Percentiles rank a stretch among this genome's conserved stretches.
phyloP scores from a whole-genome alignment of 2,113 vertebrate genomes.

The Trichomycterus rosablanca region DNA sequence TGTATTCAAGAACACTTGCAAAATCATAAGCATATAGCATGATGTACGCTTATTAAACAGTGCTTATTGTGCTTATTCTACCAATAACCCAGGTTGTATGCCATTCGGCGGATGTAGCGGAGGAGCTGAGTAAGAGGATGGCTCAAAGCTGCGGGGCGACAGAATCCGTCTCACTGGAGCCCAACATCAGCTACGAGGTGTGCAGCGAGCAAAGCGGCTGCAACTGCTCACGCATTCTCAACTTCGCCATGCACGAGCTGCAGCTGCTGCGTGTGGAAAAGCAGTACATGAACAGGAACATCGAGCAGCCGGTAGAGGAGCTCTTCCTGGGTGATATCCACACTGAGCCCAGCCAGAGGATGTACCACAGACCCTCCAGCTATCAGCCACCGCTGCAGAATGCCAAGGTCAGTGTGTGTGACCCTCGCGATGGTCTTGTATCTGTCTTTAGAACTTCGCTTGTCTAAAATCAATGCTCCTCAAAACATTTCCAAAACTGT shows the following conservation, averaged over 20 bases:
- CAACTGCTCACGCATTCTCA: conserved; percentile 81
- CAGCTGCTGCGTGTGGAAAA: conserved; percentile 91
- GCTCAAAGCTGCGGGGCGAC: conserved; percentile 73
- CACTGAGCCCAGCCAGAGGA: conserved; percentile 82
- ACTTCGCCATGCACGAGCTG: conserved; percentile 93
- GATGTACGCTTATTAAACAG: no score
- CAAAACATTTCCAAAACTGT: background rate
- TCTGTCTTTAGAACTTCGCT: background rate
- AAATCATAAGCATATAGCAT: no score
- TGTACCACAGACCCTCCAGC: conserved; percentile 88
- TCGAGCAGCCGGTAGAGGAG: conserved; percentile 89
- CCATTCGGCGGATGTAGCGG: conserved; percentile 72
- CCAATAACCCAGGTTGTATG: conserved; percentile 72
- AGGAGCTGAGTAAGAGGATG: conserved; percentile 74
- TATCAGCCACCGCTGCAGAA: conserved; percentile 92
- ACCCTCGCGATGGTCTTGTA: conserved; percentile 1
- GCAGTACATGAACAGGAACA: conserved; percentile 84
- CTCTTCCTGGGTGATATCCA: conserved; percentile 92
- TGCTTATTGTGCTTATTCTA: no score
- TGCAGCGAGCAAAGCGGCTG: conserved; percentile 78
- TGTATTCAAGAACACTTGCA: no score
- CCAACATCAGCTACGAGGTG: conserved; percentile 73
- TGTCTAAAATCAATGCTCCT: background rate
- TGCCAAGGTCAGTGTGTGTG: conserved; percentile 72
- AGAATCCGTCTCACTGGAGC: conserved; percentile 66